Evolutionary conservation across 2,113 vertebrate genomes (phyloP).

Genomic region (Oncorhynchus keta): DNA sequence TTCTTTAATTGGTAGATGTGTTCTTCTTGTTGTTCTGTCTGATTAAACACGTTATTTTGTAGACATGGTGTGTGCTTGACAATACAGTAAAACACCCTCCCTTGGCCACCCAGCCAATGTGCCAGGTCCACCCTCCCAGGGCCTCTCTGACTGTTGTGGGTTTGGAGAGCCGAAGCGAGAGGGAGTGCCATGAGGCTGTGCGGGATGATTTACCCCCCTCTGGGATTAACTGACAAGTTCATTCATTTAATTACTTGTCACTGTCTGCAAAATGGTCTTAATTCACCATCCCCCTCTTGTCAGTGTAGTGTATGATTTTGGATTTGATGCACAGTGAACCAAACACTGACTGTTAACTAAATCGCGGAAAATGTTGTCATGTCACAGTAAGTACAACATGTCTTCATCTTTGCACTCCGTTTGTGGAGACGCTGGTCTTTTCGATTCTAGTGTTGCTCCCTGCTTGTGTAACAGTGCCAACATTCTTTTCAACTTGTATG

Average conservation of each 20-base stretch:
- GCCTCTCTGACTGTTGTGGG: not conserved
- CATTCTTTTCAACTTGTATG: not conserved
- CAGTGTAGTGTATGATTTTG: slow-evolving; percentile 56
- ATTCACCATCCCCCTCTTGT: slow-evolving; percentile 53
- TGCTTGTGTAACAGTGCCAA: too few relatives aligned
- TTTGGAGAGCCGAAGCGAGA: slow-evolving; percentile 9
- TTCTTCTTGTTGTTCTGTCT: slow-evolving; percentile 34
- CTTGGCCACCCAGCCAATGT: not conserved
- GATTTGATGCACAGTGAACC: slow-evolving; percentile 62
- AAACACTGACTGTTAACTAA: slow-evolving; percentile 19
- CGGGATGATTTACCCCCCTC: slow-evolving; percentile 58
- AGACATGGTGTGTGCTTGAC: slow-evolving; percentile 40
- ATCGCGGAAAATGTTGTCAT: not conserved
- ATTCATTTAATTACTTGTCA: slow-evolving; percentile 71
- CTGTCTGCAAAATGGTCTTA: slow-evolving; percentile 59
- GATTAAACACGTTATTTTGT: slow-evolving; percentile 49
- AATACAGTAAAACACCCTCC: slow-evolving; percentile 11
- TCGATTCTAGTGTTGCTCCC: too few relatives aligned
- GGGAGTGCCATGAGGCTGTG: slow-evolving; percentile 26
- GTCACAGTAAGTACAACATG: too few relatives aligned
- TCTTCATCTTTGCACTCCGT: too few relatives aligned
- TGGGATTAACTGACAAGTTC: slow-evolving; percentile 71
- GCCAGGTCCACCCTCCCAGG: too few relatives aligned
- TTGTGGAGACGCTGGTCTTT: too few relatives aligned
- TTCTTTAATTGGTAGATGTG: slow-evolving; percentile 19